These are phyloP conservation scores for Neoniphon sammara DNA, from an alignment of 2,797 vertebrate genomes.

Conservation along the genomic window DNA sequence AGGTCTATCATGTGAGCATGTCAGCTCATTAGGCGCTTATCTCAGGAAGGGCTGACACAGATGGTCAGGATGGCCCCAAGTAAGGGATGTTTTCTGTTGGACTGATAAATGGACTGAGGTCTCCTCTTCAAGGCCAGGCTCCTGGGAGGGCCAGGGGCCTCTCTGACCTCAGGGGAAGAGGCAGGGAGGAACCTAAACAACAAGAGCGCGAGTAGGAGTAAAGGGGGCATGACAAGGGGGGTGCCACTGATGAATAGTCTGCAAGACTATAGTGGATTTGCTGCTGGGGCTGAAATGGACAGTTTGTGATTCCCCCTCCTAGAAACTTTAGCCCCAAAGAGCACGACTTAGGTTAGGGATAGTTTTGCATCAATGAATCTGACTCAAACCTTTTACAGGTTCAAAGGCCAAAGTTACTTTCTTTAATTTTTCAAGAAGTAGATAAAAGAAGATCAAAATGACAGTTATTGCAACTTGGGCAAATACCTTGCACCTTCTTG, in stretches of 20 bases:
- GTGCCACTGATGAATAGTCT: conserved; percentile 42
- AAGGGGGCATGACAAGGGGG: conserved; percentile 39
- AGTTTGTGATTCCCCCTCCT: not conserved
- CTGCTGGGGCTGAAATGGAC: conserved; percentile 21
- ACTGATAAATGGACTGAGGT: conserved; percentile 50
- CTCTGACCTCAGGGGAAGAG: conserved; percentile 48
- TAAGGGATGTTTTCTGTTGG: conserved; percentile 36
- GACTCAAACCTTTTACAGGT: not conserved
- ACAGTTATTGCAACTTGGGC: no score
- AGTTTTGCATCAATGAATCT: no score
- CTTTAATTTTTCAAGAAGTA: no score
- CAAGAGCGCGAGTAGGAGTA: conserved; percentile 30
- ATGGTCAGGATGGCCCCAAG: conserved; percentile 64
- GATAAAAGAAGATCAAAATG: no score
- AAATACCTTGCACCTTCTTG: no score
- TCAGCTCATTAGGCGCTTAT: conserved; percentile 64
- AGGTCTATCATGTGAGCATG: conserved; percentile 35
- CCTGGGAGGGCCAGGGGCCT: conserved; percentile 4
- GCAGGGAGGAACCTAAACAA: conserved; percentile 49
- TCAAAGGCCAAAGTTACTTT: no score
- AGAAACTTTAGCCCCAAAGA: no score
- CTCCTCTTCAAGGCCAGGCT: conserved; percentile 49
- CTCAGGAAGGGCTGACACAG: conserved; percentile 39
- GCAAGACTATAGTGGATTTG: conserved; percentile 29
- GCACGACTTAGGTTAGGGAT: no score